A percentile compares a stretch with the other conserved stretches of the same genome.
These are phyloP conservation scores for Hirtodrosophila trivittata DNA, from an alignment of 2,888 invertebrate genomes.

Conservation along the genomic window DNA sequence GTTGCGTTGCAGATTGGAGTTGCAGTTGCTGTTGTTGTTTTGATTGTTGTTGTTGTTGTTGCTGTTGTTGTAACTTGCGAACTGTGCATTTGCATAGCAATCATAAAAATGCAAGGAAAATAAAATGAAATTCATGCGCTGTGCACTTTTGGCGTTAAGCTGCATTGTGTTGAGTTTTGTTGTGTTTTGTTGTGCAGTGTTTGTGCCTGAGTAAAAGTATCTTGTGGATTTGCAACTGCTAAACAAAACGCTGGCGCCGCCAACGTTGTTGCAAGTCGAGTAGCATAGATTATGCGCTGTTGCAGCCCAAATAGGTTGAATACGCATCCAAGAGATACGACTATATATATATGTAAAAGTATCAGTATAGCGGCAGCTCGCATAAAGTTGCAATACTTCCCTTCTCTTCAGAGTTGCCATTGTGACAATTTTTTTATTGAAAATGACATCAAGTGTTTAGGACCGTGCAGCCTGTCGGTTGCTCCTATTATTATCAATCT, in stretches of 20 bases:
- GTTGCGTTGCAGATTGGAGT: slow-evolving; percentile 53
- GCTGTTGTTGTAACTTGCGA: slow-evolving; percentile 36
- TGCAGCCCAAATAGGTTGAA: slow-evolving; percentile 61
- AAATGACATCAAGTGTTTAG: slow-evolving; percentile 40
- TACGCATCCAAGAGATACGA: slow-evolving; percentile 42
- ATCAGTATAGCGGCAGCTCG: neutral
- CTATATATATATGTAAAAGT: slow-evolving; percentile 3
- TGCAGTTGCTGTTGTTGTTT: slow-evolving; percentile 4
- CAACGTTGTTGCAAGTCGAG: slow-evolving; percentile 46
- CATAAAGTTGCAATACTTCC: slow-evolving; percentile 1
- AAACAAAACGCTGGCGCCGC: slow-evolving; percentile 33
- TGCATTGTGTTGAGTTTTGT: slow-evolving; percentile 8
- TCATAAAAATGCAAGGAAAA: slow-evolving; percentile 65
- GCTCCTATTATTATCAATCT: slow-evolving; percentile 29
- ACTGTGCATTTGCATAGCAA: slow-evolving; percentile 62
- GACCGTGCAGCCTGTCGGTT: slow-evolving; percentile 13
- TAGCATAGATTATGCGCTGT: slow-evolving; percentile 67
- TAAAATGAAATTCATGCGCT: slow-evolving; percentile 59
- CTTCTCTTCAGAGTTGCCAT: slow-evolving; percentile 10
- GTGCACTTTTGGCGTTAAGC: slow-evolving; percentile 53
- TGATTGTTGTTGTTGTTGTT: slow-evolving; percentile 3
- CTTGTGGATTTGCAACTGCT: slow-evolving; percentile 43
- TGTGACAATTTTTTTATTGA: slow-evolving; percentile 69
- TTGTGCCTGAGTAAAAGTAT: slow-evolving; percentile 48
- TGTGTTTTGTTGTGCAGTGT: neutral